Percentiles rank a stretch among this genome's conserved stretches.
Conservation (phyloP, 2,888 invertebrate genomes). For the Rhaphigaster nebulosa region DNA sequence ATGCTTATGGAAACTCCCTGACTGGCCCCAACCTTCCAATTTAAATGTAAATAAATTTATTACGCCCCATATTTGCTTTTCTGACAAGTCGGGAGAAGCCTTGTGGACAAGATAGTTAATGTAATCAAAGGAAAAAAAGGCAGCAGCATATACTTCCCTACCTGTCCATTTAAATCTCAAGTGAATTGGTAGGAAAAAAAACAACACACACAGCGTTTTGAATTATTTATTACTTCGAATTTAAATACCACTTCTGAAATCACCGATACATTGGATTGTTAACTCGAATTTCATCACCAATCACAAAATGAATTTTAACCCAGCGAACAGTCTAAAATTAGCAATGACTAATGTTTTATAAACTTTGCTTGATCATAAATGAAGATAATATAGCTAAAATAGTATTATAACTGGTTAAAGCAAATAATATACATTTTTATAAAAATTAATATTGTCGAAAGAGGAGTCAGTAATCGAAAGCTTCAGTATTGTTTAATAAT, state of each 20-base stretch:
- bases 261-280: not conserved
- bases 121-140: conserved; percentile 12
- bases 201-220: not conserved
- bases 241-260: conserved; percentile 12
- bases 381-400: not conserved
- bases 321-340: not conserved
- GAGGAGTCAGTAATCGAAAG: too few relatives aligned
- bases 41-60: conserved; percentile 42
- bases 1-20: conserved; percentile 14
- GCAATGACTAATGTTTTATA: not conserved
- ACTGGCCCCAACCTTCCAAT: conserved; percentile 6
- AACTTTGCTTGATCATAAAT: not conserved
- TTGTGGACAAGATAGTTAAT: conserved; percentile 27
- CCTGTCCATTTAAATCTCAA: conserved; percentile 19
- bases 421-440: too few relatives aligned
- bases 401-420: too few relatives aligned
- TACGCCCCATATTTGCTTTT: conserved; percentile 36
- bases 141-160: not conserved
- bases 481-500: too few relatives aligned
- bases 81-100: not conserved
- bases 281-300: conserved; percentile 17
- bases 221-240: conserved; percentile 20
- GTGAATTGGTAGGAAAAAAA: not conserved
- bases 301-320: not conserved
- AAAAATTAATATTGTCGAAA: too few relatives aligned